Conservation (phyloP, 2,113 vertebrate species). For the Petroica traversi region DNA sequence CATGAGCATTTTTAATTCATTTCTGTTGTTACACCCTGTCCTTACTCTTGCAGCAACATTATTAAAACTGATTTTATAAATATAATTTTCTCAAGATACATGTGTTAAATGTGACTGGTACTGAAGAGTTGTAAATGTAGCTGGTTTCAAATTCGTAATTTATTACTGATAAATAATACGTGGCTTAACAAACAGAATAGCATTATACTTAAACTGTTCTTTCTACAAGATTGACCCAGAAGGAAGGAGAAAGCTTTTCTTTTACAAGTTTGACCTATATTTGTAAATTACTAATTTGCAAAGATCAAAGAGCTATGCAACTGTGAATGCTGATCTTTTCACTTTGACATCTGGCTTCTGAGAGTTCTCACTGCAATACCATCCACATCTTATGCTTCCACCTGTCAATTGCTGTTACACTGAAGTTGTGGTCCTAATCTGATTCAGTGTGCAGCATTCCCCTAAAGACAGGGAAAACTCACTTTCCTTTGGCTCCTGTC, state of each 20-base stretch:
- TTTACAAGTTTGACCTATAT: conserved; percentile 2
- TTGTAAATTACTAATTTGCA: conserved; percentile 45
- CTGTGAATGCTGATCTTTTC: conserved; percentile 21
- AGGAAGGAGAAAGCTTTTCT: conserved; percentile 12
- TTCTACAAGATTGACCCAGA: conserved; percentile 17
- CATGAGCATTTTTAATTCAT: conserved; percentile 73
- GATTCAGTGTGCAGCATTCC: not conserved
- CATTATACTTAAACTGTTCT: not conserved
- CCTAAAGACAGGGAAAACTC: not conserved
- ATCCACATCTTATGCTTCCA: not conserved
- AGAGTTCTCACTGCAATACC: not conserved
- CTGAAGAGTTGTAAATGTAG: conserved; percentile 29
- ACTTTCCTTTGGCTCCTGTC: not conserved
- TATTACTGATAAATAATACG: conserved; percentile 70
- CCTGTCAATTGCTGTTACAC: not conserved
- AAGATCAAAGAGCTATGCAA: conserved; percentile 20
- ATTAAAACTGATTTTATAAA: conserved; percentile 71
- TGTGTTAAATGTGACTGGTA: conserved; percentile 45
- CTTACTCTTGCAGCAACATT: conserved; percentile 64
- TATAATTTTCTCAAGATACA: conserved; percentile 58
- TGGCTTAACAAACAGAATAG: conserved; percentile 38
- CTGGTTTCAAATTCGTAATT: conserved; percentile 55
- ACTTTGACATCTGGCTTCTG: not conserved
- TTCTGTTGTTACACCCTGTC: conserved; percentile 69
- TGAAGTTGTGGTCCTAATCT: not conserved